Conservation (phyloP, 2,888 invertebrate species). For the Catocala sponsa region DNA sequence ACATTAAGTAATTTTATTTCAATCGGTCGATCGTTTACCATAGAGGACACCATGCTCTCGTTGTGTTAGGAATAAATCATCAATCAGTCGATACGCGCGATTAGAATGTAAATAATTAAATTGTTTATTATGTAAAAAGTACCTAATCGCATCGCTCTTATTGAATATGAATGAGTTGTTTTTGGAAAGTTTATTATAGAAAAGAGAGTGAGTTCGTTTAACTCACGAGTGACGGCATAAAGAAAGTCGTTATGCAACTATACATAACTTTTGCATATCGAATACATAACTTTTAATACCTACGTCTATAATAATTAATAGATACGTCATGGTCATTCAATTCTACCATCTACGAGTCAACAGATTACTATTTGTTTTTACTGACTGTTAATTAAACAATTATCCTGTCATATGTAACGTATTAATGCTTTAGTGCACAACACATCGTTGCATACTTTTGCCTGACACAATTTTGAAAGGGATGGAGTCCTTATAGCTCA, state of each 20-base stretch:
- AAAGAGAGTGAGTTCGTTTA: constrained; percentile 36
- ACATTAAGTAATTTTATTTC: constrained; percentile 28
- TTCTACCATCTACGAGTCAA: constrained; percentile 22
- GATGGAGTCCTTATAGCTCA: too few species aligned
- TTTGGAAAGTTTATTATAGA: constrained; percentile 40
- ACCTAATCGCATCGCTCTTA: constrained; percentile 16
- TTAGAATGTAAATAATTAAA: constrained; percentile 30
- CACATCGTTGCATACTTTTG: too few species aligned
- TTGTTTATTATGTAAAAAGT: constrained; percentile 39
- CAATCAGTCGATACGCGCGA: constrained; percentile 19
- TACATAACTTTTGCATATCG: constrained; percentile 38
- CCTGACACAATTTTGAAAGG: too few species aligned
- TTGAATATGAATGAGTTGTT: constrained; percentile 39
- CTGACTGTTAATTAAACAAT: background rate
- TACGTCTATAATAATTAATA: constrained; percentile 30
- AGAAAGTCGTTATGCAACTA: constrained; percentile 48
- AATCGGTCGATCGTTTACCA: constrained; percentile 25
- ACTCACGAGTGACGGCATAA: constrained; percentile 33
- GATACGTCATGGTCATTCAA: constrained; percentile 43
- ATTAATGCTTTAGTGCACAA: too few species aligned
- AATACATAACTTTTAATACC: constrained; percentile 40
- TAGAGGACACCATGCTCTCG: constrained; percentile 11
- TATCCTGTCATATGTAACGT: too few species aligned
- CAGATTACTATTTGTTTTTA: background rate
- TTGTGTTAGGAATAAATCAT: constrained; percentile 13